Evolutionary conservation across 2,797 vertebrate species (phyloP).

Genomic region (Novumbra hubbsi): DNA sequence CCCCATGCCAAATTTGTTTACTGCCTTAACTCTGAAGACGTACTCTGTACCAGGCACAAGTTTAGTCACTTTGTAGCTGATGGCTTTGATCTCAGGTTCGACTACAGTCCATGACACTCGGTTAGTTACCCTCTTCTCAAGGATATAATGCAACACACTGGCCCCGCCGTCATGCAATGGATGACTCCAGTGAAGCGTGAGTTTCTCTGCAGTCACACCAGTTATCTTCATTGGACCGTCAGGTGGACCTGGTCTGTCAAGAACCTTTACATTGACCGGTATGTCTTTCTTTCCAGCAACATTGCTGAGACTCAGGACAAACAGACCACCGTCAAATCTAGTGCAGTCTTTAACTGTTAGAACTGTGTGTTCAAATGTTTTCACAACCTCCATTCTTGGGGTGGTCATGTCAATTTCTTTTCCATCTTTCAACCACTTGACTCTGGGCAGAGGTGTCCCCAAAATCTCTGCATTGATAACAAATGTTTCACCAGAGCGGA

Average conservation of each 20-base stretch:
- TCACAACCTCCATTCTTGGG: constrained; percentile 80
- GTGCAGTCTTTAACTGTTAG: constrained; percentile 76
- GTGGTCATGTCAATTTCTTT: constrained; percentile 84
- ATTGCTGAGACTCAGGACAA: constrained; percentile 84
- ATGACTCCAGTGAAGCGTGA: constrained; percentile 88
- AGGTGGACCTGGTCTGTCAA: constrained; percentile 92
- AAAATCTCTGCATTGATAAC: constrained; percentile 90
- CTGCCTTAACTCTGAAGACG: constrained; percentile 93
- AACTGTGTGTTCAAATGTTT: constrained; percentile 87
- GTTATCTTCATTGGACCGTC: constrained; percentile 86
- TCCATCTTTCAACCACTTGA: constrained; percentile 87
- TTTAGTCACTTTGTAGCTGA: constrained; percentile 89
- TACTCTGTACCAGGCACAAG: constrained; percentile 94
- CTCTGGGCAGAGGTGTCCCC: constrained; percentile 90
- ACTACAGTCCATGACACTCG: constrained; percentile 93
- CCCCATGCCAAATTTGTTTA: constrained; percentile 95
- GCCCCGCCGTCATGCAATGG: constrained; percentile 93
- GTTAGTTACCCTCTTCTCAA: constrained; percentile 94
- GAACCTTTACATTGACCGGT: constrained; percentile 85
- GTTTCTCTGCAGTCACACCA: constrained; percentile 89
- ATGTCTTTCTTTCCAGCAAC: constrained; percentile 88
- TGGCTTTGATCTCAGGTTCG: constrained; percentile 86
- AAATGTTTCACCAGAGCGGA: constrained; percentile 90
- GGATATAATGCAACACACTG: constrained; percentile 89
- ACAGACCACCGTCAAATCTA: constrained; percentile 88